Evolutionary conservation across 2,888 invertebrate species (phyloP).

Genomic region (Ichneumoninae sp.): DNA sequence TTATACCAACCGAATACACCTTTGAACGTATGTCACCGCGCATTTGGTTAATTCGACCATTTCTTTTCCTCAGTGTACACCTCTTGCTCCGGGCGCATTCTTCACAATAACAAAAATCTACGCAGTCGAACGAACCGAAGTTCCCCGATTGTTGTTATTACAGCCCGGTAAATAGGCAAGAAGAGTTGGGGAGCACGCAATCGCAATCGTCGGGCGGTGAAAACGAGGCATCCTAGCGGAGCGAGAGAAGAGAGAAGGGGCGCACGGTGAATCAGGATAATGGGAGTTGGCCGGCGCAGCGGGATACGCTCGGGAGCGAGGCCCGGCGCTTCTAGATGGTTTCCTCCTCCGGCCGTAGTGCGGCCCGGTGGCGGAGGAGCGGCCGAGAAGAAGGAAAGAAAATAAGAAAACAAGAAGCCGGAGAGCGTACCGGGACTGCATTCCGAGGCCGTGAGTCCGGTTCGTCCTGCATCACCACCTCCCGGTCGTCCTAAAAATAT

Average conservation of each 20-base stretch:
- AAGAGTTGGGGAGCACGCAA: slow-evolving; percentile 11
- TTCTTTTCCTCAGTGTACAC: no score
- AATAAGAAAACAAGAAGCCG: slow-evolving; percentile 43
- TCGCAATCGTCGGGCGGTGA: not conserved
- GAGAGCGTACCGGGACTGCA: slow-evolving; percentile 70
- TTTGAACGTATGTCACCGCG: no score
- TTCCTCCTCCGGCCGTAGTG: slow-evolving; percentile 32
- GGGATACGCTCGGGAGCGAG: not conserved
- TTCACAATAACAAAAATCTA: not conserved
- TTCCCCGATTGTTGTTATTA: not conserved
- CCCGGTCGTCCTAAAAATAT: slow-evolving; percentile 73
- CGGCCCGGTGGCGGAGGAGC: not conserved
- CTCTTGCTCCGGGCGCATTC: not conserved
- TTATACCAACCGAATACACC: no score
- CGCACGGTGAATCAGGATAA: slow-evolving; percentile 44
- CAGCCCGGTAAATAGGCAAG: not conserved
- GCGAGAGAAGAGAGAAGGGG: slow-evolving; percentile 24
- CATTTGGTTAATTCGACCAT: no score
- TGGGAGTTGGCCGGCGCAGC: slow-evolving; percentile 9
- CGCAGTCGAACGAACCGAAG: not conserved
- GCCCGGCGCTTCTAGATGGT: slow-evolving; percentile 17
- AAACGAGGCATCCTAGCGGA: slow-evolving; percentile 1
- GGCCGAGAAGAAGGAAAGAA: slow-evolving; percentile 23
- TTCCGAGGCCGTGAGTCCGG: slow-evolving; percentile 77
- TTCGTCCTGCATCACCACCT: slow-evolving; percentile 64